Conservation (phyloP, 92 coral and sea anemone genomes). For the Parazoanthus darwini region DNA sequence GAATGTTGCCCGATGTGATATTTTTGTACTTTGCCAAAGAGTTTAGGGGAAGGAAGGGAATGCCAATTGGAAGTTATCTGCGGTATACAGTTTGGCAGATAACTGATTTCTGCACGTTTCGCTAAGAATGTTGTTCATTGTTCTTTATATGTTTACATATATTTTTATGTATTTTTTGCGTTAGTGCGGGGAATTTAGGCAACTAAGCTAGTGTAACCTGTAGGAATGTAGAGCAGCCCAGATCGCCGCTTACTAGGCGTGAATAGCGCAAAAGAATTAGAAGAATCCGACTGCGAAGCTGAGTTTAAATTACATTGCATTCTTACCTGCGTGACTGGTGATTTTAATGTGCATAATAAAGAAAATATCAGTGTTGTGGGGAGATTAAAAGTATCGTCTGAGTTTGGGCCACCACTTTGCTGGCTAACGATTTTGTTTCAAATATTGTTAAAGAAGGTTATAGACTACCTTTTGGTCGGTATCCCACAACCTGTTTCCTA, state of each 20-base stretch:
- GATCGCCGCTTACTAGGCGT: background rate
- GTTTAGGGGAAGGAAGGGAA: too few species aligned
- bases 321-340: background rate
- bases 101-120: too few species aligned
- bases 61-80: too few species aligned
- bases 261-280: background rate
- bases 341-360: background rate
- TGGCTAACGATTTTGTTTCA: conserved; percentile 52
- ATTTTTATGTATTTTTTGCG: too few species aligned
- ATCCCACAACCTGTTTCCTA: conserved; percentile 26
- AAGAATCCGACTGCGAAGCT: background rate
- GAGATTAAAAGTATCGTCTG: conserved; percentile 17
- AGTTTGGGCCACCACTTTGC: conserved; percentile 47
- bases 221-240: too few species aligned
- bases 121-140: too few species aligned
- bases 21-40: too few species aligned
- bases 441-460: conserved; percentile 25
- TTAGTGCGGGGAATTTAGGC: too few species aligned
- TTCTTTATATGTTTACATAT: too few species aligned
- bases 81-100: too few species aligned
- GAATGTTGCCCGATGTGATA: too few species aligned
- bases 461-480: conserved; percentile 13
- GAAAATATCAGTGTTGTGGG: conserved; percentile 34
- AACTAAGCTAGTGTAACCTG: too few species aligned
- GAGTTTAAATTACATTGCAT: background rate